These are phyloP conservation scores for Thunnus thynnus DNA, from an alignment of 2,113 vertebrate species.

Conservation along the genomic window DNA sequence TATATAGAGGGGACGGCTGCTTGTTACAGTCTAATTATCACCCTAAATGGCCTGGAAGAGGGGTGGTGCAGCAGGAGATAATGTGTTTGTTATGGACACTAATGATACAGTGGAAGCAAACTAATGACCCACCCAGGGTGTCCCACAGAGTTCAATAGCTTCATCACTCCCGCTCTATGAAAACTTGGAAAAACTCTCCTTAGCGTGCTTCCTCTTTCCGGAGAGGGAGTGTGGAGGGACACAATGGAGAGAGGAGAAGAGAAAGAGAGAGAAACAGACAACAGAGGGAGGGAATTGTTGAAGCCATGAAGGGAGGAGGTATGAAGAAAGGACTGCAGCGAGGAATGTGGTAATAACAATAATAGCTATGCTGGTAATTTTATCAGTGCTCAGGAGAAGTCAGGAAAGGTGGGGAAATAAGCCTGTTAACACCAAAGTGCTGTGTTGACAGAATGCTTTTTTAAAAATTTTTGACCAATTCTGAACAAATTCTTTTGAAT, in stretches of 20 bases:
- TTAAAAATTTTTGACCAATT: not conserved
- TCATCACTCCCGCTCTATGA: conserved; percentile 26
- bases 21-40: conserved; percentile 80
- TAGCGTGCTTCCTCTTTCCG: not conserved
- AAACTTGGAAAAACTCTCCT: conserved; percentile 44
- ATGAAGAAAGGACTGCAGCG: not conserved
- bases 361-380: conserved; percentile 22
- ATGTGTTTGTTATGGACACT: conserved; percentile 81
- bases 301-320: not conserved
- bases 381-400: conserved; percentile 27
- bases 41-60: conserved; percentile 71
- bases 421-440: conserved; percentile 20
- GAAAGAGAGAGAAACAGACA: not conserved
- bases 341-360: conserved; percentile 21
- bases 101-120: conserved; percentile 71
- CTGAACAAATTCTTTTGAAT: not conserved
- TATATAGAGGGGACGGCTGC: conserved; percentile 67
- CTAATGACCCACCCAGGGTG: conserved; percentile 68
- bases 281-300: not conserved
- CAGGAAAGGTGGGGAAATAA: not conserved
- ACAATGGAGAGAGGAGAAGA: not conserved
- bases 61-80: conserved; percentile 68
- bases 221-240: conserved; percentile 3
- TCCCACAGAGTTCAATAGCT: conserved; percentile 57
- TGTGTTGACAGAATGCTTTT: not conserved